Evolutionary conservation across 37 sponge, comb jelly and placozoan genomes (phyloP), one percentile per base, ranked within the genome.

Genomic region (Axinella damicornis): DNA sequence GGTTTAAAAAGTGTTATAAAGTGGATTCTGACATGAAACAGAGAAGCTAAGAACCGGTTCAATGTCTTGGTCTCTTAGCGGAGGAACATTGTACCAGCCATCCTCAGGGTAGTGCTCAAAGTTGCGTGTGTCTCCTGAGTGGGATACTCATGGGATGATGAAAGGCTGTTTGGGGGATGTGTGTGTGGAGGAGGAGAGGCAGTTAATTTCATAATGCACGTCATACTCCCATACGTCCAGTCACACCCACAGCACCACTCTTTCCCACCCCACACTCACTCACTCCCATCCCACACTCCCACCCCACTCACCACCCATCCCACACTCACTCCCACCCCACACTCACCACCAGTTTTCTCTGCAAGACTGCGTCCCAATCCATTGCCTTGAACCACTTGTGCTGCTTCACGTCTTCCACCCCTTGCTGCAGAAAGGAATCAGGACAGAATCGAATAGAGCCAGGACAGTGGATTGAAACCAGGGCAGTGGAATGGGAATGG

Each of bases 61-160:
- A n/a, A 88, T 33, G 21, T 90, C 89, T 58, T 63, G 56, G 32
- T 87, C 91, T 27, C 87, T 86, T 2, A 94, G 85, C 28, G 95
- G 90, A 22, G 89, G 88, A 6, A 88, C 77, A 33, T 83, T 89
- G 57, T 86, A 86, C 97, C 97, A 97, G 28, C 89, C 92, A 53
- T 97, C 97, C 33, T 97, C 97, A 14, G 93, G 97, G 63, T 97
- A 97, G 2, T 57, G 76, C 24, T 97, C 97, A 89, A 97, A 97
- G 90, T 94, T 94, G 1, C 90, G 74, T 18, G 97, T 88, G 78
- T 97, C 97, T n/a, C 97, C 97, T 0, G 94, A 67, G 61, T 97
- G 92, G 15, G 59, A n/a, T 1, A 94, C 92, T 33, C 74, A 76
- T 35, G 97, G 97, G 19, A 97, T 52, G n/a, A 97, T 94, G 2